Percentiles rank a stretch among this genome's conserved stretches.
phyloP scores from a whole-genome alignment of 2,797 vertebrate genomes.

The Aphelocoma californica region DNA sequence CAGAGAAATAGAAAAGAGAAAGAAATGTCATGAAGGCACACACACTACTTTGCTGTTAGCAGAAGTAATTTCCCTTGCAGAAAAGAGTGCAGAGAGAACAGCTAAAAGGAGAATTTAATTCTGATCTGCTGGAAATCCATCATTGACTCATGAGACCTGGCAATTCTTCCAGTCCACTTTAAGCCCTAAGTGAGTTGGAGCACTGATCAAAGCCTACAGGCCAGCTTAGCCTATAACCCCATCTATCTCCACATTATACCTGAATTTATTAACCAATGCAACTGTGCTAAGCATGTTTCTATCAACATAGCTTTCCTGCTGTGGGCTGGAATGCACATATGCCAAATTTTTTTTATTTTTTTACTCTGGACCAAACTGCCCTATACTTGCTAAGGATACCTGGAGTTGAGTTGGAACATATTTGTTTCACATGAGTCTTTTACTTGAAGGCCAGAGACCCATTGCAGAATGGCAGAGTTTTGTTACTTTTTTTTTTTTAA shows the following conservation, averaged over 20 bases:
- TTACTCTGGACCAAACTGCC: background rate
- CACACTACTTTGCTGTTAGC: background rate
- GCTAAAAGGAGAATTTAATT: slow-evolving; percentile 64
- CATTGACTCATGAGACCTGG: slow-evolving; percentile 41
- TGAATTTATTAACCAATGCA: slow-evolving; percentile 54
- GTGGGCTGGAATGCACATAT: background rate
- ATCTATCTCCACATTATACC: slow-evolving; percentile 51
- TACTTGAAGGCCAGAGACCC: background rate
- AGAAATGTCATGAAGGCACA: background rate
- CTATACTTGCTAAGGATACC: background rate
- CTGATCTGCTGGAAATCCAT: slow-evolving; percentile 58
- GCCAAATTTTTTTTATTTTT: background rate
- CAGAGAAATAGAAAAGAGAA: background rate
- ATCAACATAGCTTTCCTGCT: slow-evolving; percentile 25
- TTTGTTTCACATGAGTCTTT: background rate
- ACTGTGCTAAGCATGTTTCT: slow-evolving; percentile 18
- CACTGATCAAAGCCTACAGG: slow-evolving; percentile 62
- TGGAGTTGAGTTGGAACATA: background rate
- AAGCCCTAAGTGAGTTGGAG: slow-evolving; percentile 52
- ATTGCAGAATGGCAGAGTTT: background rate
- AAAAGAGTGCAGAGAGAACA: slow-evolving; percentile 2
- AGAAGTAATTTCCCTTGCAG: slow-evolving; percentile 34
- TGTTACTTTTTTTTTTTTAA: background rate
- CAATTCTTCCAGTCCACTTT: slow-evolving; percentile 56
- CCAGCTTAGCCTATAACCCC: slow-evolving; percentile 63